Percentiles rank a stretch among this genome's conserved stretches.
phyloP scores from a whole-genome alignment of 2,113 vertebrate genomes.

The Pontoporia blainvillei region DNA sequence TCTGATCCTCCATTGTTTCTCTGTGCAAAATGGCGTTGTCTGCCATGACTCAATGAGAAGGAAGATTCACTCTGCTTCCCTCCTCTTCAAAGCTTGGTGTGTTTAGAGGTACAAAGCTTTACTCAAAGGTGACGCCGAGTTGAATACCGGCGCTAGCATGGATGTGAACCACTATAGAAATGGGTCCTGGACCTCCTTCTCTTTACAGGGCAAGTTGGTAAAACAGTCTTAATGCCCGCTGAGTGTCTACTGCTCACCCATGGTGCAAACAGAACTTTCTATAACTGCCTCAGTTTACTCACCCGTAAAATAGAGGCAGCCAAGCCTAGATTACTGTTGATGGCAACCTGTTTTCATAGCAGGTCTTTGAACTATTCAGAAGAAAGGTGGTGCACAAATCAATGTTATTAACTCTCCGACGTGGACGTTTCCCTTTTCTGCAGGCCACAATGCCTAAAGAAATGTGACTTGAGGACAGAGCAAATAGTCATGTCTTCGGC shows the following conservation, averaged over 20 bases:
- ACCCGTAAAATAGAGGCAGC: background rate
- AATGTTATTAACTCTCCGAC: background rate
- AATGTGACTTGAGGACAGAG: conserved; percentile 19
- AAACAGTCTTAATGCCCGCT: background rate
- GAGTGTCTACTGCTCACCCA: background rate
- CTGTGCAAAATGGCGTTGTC: background rate
- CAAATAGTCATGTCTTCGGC: background rate
- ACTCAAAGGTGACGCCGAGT: background rate
- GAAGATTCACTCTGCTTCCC: background rate
- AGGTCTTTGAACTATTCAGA: background rate
- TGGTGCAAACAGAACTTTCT: background rate
- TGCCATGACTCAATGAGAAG: background rate
- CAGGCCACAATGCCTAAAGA: background rate
- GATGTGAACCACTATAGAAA: background rate
- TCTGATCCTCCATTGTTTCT: background rate
- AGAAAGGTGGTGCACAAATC: background rate
- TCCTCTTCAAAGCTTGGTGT: background rate
- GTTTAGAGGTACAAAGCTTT: background rate
- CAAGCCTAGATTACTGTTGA: background rate
- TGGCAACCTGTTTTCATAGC: background rate
- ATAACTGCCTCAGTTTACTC: background rate
- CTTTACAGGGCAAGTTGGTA: background rate
- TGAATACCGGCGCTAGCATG: background rate
- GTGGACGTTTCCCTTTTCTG: background rate
- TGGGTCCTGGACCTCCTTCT: background rate